These are phyloP conservation scores for Nylanderia fulva DNA, from an alignment of 1,140 invertebrate species.

Conservation along the genomic window DNA sequence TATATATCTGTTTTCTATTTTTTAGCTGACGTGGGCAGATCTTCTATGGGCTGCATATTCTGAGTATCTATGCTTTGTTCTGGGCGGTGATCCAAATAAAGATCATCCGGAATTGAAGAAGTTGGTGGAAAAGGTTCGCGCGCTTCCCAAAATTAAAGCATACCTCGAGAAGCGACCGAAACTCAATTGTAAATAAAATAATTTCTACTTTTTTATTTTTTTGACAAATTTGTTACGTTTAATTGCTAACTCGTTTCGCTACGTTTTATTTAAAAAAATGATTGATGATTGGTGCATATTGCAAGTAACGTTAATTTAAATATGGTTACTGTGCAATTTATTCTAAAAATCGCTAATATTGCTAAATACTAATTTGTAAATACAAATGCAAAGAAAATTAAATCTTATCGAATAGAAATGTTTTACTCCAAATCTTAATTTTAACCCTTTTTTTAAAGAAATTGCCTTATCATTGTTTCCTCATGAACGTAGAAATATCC, in stretches of 20 bases:
- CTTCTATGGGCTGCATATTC: not conserved
- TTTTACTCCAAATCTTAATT: not conserved
- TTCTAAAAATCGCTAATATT: not conserved
- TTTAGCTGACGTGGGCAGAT: constrained; percentile 64
- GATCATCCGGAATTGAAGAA: constrained; percentile 60
- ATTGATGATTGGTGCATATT: not conserved
- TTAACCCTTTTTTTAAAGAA: not conserved
- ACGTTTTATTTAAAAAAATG: not conserved
- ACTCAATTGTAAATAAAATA: constrained; percentile 84
- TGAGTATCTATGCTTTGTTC: not conserved
- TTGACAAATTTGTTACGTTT: not conserved
- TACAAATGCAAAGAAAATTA: not conserved
- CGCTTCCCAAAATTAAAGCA: constrained; percentile 88
- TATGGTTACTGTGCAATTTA: not conserved
- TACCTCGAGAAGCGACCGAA: constrained; percentile 89
- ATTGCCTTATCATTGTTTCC: not conserved
- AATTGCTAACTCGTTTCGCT: not conserved
- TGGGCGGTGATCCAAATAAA: constrained; percentile 6
- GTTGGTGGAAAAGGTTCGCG: constrained; percentile 79
- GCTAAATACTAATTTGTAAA: not conserved
- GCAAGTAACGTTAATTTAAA: not conserved
- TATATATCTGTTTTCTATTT: not conserved
- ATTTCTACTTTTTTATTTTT: not conserved
- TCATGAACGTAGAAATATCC: not conserved
- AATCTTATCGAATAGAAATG: not conserved